Evolutionary conservation across 2,113 vertebrate species (phyloP).

Genomic region (Sakesphorus luctuosus): DNA sequence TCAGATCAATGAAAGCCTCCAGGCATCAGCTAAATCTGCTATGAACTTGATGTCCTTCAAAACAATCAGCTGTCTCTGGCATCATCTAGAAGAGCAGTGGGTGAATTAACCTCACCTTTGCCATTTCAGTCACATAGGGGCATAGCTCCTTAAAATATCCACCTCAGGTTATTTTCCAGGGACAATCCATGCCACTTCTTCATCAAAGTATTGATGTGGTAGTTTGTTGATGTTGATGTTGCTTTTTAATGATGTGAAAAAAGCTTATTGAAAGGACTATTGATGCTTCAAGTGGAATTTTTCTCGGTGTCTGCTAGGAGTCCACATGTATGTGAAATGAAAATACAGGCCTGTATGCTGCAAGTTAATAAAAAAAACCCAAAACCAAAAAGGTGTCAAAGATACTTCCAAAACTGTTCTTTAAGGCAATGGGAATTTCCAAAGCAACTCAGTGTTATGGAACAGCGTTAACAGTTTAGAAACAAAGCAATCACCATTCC

Average conservation of each 20-base stretch:
- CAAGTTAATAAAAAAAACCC: not conserved
- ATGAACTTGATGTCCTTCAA: not conserved
- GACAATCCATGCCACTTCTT: not conserved
- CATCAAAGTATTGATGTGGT: not conserved
- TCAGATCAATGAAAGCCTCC: slow-evolving; percentile 2
- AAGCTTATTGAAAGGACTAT: not conserved
- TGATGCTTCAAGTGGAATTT: not conserved
- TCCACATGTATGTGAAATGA: not conserved
- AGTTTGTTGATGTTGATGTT: not conserved
- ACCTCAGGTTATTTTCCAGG: not conserved
- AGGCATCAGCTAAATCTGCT: not conserved
- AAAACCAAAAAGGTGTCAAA: not conserved
- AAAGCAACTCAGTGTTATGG: not conserved
- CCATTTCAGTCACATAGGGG: not conserved
- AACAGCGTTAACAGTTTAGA: not conserved
- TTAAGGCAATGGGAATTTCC: not conserved
- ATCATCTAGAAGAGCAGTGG: not conserved
- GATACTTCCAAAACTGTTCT: not conserved
- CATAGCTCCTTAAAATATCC: not conserved
- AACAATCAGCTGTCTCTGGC: not conserved
- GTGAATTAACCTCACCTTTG: not conserved
- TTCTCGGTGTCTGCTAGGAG: not conserved
- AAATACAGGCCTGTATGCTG: not conserved
- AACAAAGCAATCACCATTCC: too few relatives aligned
- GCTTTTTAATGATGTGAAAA: not conserved